phyloP scores from a whole-genome alignment of 1,140 invertebrate genomes.

The Prorops nasuta region DNA sequence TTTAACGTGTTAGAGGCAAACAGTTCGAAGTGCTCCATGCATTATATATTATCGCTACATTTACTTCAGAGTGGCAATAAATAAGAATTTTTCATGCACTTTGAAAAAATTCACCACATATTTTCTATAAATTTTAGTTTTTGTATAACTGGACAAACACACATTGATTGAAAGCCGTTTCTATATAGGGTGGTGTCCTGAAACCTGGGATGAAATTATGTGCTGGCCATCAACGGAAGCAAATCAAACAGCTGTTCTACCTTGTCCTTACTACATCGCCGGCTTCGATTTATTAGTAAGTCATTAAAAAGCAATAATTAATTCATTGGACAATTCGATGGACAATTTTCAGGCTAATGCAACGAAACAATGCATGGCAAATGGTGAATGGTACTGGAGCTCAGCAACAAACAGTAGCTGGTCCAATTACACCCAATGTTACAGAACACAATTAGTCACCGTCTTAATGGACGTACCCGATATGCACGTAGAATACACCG shows the following conservation, averaged over 20 bases:
- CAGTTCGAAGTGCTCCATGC: too few species aligned
- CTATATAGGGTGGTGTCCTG: slow-evolving; percentile 49
- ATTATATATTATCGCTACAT: too few species aligned
- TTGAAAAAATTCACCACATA: too few species aligned
- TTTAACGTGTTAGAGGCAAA: too few species aligned
- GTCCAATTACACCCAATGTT: slow-evolving; percentile 64
- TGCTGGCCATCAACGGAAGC: slow-evolving; percentile 60
- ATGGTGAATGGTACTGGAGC: slow-evolving; percentile 62
- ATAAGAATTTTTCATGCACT: too few species aligned
- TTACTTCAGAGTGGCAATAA: too few species aligned
- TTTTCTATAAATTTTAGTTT: too few species aligned
- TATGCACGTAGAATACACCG: slow-evolving; percentile 39
- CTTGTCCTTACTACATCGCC: slow-evolving; percentile 56
- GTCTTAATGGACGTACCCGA: slow-evolving; percentile 42
- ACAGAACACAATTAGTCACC: slow-evolving; percentile 36
- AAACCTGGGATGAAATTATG: slow-evolving; percentile 58
- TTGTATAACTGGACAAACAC: too few species aligned
- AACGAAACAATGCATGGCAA: slow-evolving; percentile 57
- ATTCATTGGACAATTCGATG: background rate
- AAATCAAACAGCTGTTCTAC: slow-evolving; percentile 43
- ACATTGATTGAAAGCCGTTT: too few species aligned
- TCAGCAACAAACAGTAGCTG: slow-evolving; percentile 51
- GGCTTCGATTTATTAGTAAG: slow-evolving; percentile 53
- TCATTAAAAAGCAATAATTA: slow-evolving; percentile 3
- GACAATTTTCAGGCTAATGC: slow-evolving; percentile 52